A percentile compares a stretch with the other conserved stretches of the same genome.
phyloP scores from a whole-genome alignment of 2,797 vertebrate genomes.

The Nannoperca obscura region DNA sequence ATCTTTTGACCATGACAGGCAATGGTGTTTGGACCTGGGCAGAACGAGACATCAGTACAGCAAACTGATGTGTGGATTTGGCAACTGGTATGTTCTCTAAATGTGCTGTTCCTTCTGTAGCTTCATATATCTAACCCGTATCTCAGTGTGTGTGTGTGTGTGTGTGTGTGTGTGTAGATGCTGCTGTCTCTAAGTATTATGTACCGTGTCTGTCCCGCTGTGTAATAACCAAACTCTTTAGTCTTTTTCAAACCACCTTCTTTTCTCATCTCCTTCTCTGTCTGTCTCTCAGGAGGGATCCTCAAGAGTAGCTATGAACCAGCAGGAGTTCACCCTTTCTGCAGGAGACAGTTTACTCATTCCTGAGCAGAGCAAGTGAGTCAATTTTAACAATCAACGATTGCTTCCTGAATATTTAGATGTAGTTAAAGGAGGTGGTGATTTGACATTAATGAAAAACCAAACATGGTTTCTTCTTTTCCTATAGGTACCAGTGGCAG shows the following conservation, averaged over 20 bases:
- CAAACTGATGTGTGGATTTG: constrained; percentile 93
- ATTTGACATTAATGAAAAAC: neutral
- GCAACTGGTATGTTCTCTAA: constrained; percentile 89
- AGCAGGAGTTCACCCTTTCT: constrained; percentile 78
- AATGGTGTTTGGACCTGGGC: constrained; percentile 87
- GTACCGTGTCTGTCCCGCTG: neutral
- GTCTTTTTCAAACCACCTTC: neutral
- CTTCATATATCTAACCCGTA: neutral
- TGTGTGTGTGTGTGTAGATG: too few relatives aligned
- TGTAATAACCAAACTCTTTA: neutral
- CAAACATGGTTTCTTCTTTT: neutral
- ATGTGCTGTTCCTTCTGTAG: neutral
- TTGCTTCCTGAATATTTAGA: neutral
- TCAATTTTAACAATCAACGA: constrained; percentile 41
- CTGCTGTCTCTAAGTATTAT: neutral
- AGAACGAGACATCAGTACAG: constrained; percentile 72
- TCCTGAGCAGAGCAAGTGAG: constrained; percentile 87
- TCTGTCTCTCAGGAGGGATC: constrained; percentile 87
- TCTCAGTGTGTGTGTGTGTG: neutral
- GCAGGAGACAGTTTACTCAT: constrained; percentile 91
- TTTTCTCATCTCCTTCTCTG: neutral
- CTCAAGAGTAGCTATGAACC: constrained; percentile 82
- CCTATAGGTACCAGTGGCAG: constrained; percentile 89
- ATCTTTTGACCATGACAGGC: constrained; percentile 76
- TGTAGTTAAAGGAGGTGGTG: neutral